A percentile compares a stretch with the other conserved stretches of the same genome.
Evolutionary conservation across 2,888 invertebrate genomes (phyloP).

Genomic region (Platycnemis pennipes): DNA sequence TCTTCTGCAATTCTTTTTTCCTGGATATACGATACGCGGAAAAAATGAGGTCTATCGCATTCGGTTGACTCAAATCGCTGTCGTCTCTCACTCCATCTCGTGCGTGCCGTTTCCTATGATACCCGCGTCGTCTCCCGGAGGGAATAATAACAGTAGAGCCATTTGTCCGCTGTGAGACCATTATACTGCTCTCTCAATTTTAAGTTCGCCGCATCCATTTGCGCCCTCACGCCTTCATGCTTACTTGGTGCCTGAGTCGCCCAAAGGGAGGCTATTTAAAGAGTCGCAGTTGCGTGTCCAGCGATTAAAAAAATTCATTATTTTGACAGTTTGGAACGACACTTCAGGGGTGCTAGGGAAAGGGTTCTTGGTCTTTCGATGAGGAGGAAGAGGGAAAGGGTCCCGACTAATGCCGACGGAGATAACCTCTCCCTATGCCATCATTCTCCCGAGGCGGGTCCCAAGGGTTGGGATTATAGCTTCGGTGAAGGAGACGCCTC

Average conservation of each 20-base stretch:
- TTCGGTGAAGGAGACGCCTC: not conserved
- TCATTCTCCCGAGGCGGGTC: not conserved
- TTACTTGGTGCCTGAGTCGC: not conserved
- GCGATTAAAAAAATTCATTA: not conserved
- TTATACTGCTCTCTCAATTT: not conserved
- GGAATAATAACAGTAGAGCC: not conserved
- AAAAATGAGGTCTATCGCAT: not conserved
- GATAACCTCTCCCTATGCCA: not conserved
- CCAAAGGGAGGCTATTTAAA: not conserved
- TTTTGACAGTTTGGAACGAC: not conserved
- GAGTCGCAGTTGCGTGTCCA: not conserved
- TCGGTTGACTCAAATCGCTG: not conserved
- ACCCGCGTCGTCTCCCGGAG: no score
- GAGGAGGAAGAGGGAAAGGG: not conserved
- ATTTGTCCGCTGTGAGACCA: not conserved
- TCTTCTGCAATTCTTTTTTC: no score
- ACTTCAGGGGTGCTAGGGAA: no score
- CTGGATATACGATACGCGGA: no score
- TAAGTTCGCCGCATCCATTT: not conserved
- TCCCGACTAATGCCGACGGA: not conserved
- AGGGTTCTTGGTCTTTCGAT: no score
- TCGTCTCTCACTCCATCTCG: not conserved
- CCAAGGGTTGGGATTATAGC: constrained; percentile 33
- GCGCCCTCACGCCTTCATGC: not conserved
- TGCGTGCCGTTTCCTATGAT: no score